A percentile compares a stretch with the other conserved stretches of the same genome.
Conservation (phyloP, 1,140 invertebrate species). For the Hycleus phaleratus region DNA sequence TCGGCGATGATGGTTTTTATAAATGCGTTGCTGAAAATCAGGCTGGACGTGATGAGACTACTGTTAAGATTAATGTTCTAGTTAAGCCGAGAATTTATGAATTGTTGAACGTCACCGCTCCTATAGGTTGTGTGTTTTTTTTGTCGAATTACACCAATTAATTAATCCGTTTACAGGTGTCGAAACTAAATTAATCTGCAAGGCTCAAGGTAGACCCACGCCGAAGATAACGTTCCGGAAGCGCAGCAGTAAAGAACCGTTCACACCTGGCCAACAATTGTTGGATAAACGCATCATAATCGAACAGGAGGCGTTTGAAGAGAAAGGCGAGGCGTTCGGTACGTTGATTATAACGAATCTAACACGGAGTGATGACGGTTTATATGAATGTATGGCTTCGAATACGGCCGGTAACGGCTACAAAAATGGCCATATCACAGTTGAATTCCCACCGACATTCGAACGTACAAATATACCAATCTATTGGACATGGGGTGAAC, state of each 20-base stretch:
- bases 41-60: constrained; percentile 61
- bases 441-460: constrained; percentile 76
- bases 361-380: constrained; percentile 68
- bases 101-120: constrained; percentile 63
- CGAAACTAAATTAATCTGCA: constrained; percentile 62
- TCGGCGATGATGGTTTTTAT: constrained; percentile 71
- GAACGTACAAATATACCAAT: constrained; percentile 59
- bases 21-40: constrained; percentile 75
- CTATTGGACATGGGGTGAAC: constrained; percentile 72
- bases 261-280: constrained; percentile 50
- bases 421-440: constrained; percentile 73
- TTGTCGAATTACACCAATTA: no score
- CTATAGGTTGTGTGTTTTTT: constrained; percentile 41
- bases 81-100: constrained; percentile 74
- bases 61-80: constrained; percentile 58
- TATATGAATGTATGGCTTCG: constrained; percentile 79
- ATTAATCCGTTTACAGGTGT: not conserved
- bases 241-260: constrained; percentile 48
- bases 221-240: constrained; percentile 70
- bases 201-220: constrained; percentile 65
- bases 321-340: constrained; percentile 50
- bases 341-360: constrained; percentile 55
- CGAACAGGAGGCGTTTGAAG: constrained; percentile 18
- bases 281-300: constrained; percentile 44
- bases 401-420: constrained; percentile 68